Evolutionary conservation across 1,140 invertebrate genomes (phyloP).

Genomic region (Hestina assimilis): DNA sequence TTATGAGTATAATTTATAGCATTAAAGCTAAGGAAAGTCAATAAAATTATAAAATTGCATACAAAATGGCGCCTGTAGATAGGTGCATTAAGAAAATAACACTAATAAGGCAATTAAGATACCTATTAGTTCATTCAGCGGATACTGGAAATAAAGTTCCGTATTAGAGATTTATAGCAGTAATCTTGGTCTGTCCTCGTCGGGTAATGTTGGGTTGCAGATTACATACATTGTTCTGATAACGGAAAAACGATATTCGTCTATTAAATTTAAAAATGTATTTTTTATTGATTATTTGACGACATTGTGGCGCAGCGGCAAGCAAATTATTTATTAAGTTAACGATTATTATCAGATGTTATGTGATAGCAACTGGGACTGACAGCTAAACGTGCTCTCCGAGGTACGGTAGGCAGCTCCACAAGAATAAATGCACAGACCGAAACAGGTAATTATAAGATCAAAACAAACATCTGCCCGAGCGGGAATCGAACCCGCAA

Average conservation of each 20-base stretch:
- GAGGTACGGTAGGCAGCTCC: too few relatives aligned
- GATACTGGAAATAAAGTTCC: slow-evolving; percentile 34
- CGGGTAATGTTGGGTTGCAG: slow-evolving; percentile 15
- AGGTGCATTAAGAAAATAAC: slow-evolving; percentile 34
- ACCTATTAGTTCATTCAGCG: slow-evolving; percentile 47
- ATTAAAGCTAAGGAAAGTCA: not conserved
- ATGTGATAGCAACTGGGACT: too few relatives aligned
- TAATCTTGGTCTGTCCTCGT: slow-evolving; percentile 19
- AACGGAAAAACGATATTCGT: not conserved
- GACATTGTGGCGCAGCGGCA: too few relatives aligned
- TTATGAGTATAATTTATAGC: not conserved
- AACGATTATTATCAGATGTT: too few relatives aligned
- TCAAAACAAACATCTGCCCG: too few relatives aligned
- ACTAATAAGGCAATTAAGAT: slow-evolving; percentile 48
- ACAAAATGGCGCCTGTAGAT: slow-evolving; percentile 8
- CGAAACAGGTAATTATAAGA: too few relatives aligned
- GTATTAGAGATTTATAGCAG: slow-evolving; percentile 23
- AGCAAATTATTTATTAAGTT: too few relatives aligned
- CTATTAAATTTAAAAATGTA: too few relatives aligned
- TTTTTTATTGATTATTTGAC: too few relatives aligned
- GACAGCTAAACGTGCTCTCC: too few relatives aligned
- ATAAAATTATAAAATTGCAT: slow-evolving; percentile 9
- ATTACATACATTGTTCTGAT: slow-evolving; percentile 23
- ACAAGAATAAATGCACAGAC: not conserved
- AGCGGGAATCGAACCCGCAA: too few relatives aligned